phyloP scores from a whole-genome alignment of 2,888 invertebrate species.

The Drosophila phalerata region DNA sequence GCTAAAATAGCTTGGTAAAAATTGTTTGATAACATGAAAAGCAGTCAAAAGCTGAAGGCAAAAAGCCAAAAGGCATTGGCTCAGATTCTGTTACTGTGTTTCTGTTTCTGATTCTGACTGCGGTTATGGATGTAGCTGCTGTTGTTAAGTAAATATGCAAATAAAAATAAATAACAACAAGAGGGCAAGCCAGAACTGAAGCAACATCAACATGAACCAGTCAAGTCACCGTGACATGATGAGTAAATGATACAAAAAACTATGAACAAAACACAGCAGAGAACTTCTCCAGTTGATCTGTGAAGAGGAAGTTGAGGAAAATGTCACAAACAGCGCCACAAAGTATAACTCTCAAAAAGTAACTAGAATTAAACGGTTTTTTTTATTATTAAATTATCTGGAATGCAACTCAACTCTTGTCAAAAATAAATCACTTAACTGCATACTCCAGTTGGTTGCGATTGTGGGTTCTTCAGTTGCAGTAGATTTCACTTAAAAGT shows the following conservation, averaged over 20 bases:
- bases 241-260: slow-evolving; percentile 71
- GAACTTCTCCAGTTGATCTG: slow-evolving; percentile 9
- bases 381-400: neutral
- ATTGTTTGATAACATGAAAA: slow-evolving; percentile 72
- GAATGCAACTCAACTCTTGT: neutral
- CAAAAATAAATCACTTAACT: neutral
- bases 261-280: slow-evolving; percentile 11
- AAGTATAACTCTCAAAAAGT: slow-evolving; percentile 11
- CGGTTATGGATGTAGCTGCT: slow-evolving; percentile 23
- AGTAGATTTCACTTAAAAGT: neutral
- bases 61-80: slow-evolving; percentile 12
- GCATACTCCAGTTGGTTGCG: neutral
- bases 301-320: neutral
- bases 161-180: slow-evolving; percentile 65
- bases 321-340: slow-evolving; percentile 37
- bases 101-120: slow-evolving; percentile 16
- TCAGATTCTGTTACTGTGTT: neutral
- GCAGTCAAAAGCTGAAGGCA: slow-evolving; percentile 52
- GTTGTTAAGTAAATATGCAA: slow-evolving; percentile 73
- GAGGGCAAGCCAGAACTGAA: slow-evolving; percentile 39
- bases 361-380: neutral
- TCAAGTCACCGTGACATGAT: slow-evolving; percentile 67
- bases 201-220: slow-evolving; percentile 35
- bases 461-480: neutral
- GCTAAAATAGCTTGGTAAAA: slow-evolving; percentile 71